These are phyloP conservation scores for Rhinichthys osculus DNA, from an alignment of 2,797 vertebrate species.

Conservation along the genomic window DNA sequence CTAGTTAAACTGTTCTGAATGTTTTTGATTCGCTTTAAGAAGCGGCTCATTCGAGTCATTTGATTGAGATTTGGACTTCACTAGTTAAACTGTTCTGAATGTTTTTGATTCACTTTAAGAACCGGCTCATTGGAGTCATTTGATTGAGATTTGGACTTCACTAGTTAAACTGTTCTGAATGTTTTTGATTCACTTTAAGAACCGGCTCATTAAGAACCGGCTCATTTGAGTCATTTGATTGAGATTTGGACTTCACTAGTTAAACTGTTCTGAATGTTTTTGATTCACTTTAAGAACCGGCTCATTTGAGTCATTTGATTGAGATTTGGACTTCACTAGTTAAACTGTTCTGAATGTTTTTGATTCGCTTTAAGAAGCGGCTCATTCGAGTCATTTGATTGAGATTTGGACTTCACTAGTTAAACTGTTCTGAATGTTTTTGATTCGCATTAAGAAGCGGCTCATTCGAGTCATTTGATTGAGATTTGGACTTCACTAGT, in stretches of 20 bases:
- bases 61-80: background rate
- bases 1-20: background rate
- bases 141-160: background rate
- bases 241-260: fast-evolving
- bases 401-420: background rate
- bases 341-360: background rate
- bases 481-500: background rate
- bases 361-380: background rate
- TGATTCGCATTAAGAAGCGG: background rate
- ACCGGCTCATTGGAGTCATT: background rate
- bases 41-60: background rate
- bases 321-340: background rate
- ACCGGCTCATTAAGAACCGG: background rate
- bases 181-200: background rate
- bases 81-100: background rate
- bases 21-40: background rate
- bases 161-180: background rate
- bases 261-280: background rate
- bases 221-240: background rate
- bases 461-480: background rate
- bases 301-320: background rate
- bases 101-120: background rate
- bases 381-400: background rate
- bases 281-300: background rate
- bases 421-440: background rate